These are phyloP conservation scores for Diphyllodes magnificus DNA, from an alignment of 2,113 vertebrate species.

Conservation along the genomic window DNA sequence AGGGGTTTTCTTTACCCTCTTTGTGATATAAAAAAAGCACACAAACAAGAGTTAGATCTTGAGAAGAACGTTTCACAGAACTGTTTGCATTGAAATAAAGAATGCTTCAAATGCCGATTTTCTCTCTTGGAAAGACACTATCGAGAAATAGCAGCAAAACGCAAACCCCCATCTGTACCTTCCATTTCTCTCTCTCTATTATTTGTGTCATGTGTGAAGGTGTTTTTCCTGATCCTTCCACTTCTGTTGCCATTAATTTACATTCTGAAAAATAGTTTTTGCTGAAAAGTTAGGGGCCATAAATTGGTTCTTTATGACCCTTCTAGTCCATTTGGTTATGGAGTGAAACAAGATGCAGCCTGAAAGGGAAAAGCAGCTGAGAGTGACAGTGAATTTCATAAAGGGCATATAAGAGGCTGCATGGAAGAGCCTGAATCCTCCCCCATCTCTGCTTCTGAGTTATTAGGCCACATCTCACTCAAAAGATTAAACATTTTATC, in stretches of 20 bases:
- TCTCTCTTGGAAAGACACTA: not conserved
- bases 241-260: conserved; percentile 15
- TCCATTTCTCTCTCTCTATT: not conserved
- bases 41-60: not conserved
- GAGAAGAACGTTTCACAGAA: not conserved
- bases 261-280: conserved; percentile 43
- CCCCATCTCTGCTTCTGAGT: conserved; percentile 10
- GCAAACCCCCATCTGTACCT: not conserved
- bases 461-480: conserved; percentile 62
- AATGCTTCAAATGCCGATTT: not conserved
- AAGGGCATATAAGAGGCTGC: not conserved
- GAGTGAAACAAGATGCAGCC: conserved; percentile 30
- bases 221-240: not conserved
- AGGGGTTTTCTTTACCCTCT: not conserved
- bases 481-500: conserved; percentile 67
- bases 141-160: not conserved
- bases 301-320: conserved; percentile 26
- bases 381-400: conserved; percentile 48
- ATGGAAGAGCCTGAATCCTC: conserved; percentile 22
- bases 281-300: conserved; percentile 12
- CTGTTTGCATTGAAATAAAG: not conserved
- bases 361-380: conserved; percentile 38
- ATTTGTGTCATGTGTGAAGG: not conserved
- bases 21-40: not conserved
- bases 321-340: conserved; percentile 31